Evolutionary conservation across 2,113 vertebrate genomes (phyloP).

Genomic region (Tenrec ecaudatus): DNA sequence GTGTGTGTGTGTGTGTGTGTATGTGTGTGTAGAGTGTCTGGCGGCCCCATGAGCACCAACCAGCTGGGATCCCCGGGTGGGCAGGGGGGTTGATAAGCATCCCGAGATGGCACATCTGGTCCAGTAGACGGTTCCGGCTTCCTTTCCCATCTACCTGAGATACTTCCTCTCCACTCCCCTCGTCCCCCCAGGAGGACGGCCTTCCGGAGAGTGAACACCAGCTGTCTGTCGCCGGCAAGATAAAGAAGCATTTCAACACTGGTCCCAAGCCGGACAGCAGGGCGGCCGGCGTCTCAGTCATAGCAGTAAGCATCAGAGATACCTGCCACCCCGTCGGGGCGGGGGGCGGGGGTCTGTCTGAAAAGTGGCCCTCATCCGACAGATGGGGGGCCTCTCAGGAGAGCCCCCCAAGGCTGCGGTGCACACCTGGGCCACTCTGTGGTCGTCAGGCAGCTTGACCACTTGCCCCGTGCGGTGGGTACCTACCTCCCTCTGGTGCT

Average conservation of each 20-base stretch:
- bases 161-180: neutral
- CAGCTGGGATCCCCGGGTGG: too few relatives aligned
- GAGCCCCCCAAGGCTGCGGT: conserved; percentile 56
- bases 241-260: conserved; percentile 98
- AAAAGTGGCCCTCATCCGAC: conserved; percentile 67
- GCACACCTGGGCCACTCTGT: conserved; percentile 65
- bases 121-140: neutral
- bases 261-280: conserved; percentile 93
- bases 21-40: too few relatives aligned
- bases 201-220: conserved; percentile 94
- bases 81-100: too few relatives aligned
- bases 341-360: neutral
- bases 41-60: too few relatives aligned
- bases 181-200: conserved; percentile 91
- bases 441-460: conserved; percentile 58
- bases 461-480: neutral
- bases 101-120: too few relatives aligned
- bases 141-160: conserved; percentile 41
- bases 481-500: too few relatives aligned
- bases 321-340: conserved; percentile 64
- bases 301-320: conserved; percentile 95
- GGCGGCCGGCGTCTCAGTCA: conserved; percentile 96
- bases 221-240: conserved; percentile 96
- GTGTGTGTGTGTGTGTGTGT: too few relatives aligned
- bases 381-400: conserved; percentile 60